phyloP scores from a whole-genome alignment of 2,113 vertebrate genomes.

The Tinamus guttatus region DNA sequence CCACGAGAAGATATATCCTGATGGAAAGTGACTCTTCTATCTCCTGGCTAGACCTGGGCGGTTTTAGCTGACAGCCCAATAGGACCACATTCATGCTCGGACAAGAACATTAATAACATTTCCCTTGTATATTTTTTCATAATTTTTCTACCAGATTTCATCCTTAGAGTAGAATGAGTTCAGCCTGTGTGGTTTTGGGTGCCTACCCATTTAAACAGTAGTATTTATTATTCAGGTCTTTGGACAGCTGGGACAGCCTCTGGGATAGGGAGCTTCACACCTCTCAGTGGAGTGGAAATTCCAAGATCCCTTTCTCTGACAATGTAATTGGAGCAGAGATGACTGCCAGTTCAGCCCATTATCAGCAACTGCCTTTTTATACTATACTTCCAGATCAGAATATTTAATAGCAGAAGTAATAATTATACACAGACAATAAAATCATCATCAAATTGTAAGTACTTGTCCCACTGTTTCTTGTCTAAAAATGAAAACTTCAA shows the following conservation, averaged over 20 bases:
- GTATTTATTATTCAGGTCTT: neutral
- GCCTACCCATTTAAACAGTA: neutral
- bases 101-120: neutral
- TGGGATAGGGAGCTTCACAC: neutral
- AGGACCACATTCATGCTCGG: neutral
- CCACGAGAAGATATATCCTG: neutral
- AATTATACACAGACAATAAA: neutral
- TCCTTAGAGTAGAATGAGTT: neutral
- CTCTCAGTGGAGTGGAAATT: neutral
- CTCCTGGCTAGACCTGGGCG: neutral
- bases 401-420: neutral
- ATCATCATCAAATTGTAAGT: neutral
- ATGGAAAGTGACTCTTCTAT: neutral
- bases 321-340: neutral
- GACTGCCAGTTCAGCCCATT: neutral
- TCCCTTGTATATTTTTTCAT: neutral
- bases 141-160: neutral
- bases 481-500: neutral
- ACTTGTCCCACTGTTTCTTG: neutral
- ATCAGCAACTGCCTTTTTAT: neutral
- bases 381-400: neutral
- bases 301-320: neutral
- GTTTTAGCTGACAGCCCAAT: neutral
- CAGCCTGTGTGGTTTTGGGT: neutral
- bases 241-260: neutral